Evolutionary conservation across 2,888 invertebrate genomes (phyloP), one percentile per base, ranked within the genome.

Genomic region (Tetragonisca angustula): DNA sequence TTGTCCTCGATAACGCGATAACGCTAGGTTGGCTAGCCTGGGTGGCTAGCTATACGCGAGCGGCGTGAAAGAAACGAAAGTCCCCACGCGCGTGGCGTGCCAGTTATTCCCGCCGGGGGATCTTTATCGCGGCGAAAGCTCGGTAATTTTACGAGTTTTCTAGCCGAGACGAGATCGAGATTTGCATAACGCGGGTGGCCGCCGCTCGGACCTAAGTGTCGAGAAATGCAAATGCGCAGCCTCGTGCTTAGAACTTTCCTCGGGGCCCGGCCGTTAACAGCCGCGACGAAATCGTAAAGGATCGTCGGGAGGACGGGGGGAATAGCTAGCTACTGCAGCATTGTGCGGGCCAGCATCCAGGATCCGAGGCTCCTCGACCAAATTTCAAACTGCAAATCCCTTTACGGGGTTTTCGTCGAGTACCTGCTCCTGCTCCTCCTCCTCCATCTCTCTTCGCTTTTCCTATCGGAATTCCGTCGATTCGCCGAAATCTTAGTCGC

Each of bases 141-240:
- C 75, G 83, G 87, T 91, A 90, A 91, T 91, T 91, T 90, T 87
- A 90, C 81, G 90, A 91, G 87, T 89, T 88, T 91, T 90, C 87
- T 86, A 75, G 71, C 43, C 75, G 81, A 75, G 83, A 85, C 88
- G 88, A 91, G 27, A 92, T 92, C 90, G 91, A 88, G 87, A 92
- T 92, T 92, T 92, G 91, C 91, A 92, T 92, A 92, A 92, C 90
- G 86, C 61, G 64, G 81, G 74, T 72, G 79, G 79, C 9, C 83
- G 71, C 74, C 81, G 75, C 83, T 87, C 84, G 88, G 88, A 85
- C 88, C 83, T 81, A 89, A 90, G 89, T 83, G 87, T 81, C 79
- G 88, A 81, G 86, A 87, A 85, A 90, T 90, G 91, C 87, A 90
- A 90, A 90, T 90, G 84, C 80, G 84, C 80, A 72, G 74, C 76